These are phyloP conservation scores for Otolemur crassicaudatus DNA, from an alignment of 2,797 vertebrate species.

Conservation along the genomic window DNA sequence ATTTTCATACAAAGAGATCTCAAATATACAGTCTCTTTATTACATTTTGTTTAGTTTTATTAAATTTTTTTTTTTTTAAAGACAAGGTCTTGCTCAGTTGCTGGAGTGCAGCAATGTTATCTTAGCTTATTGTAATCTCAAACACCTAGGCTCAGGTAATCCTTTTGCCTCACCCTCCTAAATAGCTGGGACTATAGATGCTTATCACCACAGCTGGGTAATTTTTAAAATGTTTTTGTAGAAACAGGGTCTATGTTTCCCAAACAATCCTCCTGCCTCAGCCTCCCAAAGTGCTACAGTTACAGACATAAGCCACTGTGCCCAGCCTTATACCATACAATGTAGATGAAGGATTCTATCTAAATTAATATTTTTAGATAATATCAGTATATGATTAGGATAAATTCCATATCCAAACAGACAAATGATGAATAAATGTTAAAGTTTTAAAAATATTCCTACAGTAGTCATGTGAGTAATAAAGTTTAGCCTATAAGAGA, in stretches of 20 bases:
- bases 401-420: constrained; percentile 8
- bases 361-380: constrained; percentile 15
- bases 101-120: neutral
- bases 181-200: too few species aligned
- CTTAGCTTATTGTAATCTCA: neutral
- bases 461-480: neutral
- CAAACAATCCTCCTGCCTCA: neutral
- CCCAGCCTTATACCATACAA: neutral
- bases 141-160: neutral
- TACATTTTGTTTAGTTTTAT: neutral
- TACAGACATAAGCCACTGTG: neutral
- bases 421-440: neutral
- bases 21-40: neutral
- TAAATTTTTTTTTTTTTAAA: neutral
- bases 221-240: neutral
- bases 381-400: neutral
- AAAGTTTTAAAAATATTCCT: neutral
- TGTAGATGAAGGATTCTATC: constrained; percentile 4
- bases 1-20: neutral
- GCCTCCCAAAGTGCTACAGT: neutral
- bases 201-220: neutral
- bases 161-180: neutral
- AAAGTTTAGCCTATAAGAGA: neutral
- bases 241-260: neutral
- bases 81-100: neutral